phyloP scores from a whole-genome alignment of 2,113 vertebrate genomes.

The Lepidothrix coronata region DNA sequence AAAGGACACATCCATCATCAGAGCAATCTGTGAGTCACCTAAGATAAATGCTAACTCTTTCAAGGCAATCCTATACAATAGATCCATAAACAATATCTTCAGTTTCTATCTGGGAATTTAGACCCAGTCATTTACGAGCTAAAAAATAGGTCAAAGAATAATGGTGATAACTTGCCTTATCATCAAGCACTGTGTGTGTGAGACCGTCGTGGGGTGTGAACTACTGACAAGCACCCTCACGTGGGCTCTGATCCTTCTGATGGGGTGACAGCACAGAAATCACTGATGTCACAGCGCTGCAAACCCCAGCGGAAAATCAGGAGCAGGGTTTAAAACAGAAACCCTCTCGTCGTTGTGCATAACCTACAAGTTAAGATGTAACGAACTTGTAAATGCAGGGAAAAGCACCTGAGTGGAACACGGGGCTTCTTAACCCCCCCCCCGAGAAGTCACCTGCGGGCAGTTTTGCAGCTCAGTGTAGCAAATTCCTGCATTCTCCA shows the following conservation, averaged over 20 bases:
- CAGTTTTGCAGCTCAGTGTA: neutral
- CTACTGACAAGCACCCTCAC: neutral
- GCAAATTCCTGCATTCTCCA: slow-evolving; percentile 15
- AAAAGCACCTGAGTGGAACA: neutral
- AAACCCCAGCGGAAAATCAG: neutral
- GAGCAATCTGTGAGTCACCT: neutral
- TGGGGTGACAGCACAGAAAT: neutral
- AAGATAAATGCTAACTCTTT: slow-evolving; percentile 21
- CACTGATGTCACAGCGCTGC: neutral
- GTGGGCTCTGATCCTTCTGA: neutral
- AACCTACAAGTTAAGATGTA: neutral
- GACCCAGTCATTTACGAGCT: neutral
- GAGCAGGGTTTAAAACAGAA: neutral
- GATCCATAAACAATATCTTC: slow-evolving; percentile 36
- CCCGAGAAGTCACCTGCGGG: neutral
- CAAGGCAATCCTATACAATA: slow-evolving; percentile 39
- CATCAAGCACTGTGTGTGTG: neutral
- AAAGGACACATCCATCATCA: neutral
- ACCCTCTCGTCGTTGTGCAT: neutral
- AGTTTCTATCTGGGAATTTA: neutral
- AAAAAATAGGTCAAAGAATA: slow-evolving; percentile 42
- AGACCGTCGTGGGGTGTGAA: neutral
- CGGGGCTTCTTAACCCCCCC: neutral
- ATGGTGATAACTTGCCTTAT: neutral
- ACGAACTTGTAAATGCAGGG: neutral